Base-by-base conservation (phyloP, 2,888 invertebrate species). In the Morinoia aosen region DNA sequence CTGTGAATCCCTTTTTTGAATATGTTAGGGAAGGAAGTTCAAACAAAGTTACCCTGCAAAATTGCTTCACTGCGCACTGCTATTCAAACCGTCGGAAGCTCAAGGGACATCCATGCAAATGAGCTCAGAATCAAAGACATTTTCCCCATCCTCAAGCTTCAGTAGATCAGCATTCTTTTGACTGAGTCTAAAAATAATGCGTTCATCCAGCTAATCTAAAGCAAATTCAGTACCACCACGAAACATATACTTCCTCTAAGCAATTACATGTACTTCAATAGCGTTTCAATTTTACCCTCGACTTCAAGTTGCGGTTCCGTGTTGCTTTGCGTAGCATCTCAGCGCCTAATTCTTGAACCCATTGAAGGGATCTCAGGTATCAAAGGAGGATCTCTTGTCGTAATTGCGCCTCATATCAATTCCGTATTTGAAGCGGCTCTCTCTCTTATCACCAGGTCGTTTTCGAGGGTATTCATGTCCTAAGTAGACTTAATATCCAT, bases 401-500 rank as follows among this genome's bases (percentile, higher is more conserved):
- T 90, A 90, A 90, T 90, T 90, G 39, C 90, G 48, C 48, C 58
- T 57, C 93, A 57, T n/a, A 57, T 57, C 93, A 57, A 57, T n/a
- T 56, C 93, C 57, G 58, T 57, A 93, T 93, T 93, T 48, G 57
- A 57, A 90, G 90, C 19, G 90, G 40, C 12, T 40, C 40, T 39
- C 90, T 57, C 93, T 33, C 93, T 93, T 57, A 93, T 93, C 93
- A 33, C 58, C 33, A 33, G 33, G 33, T 14, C 33, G 56, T 93
- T 93, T 19, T 33, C 57, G 33, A 48, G n/a, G 57, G 57, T 33
- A 57, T 57, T 93, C 57, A 57, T 48, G 56, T 33, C 57, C 58
- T 93, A 93, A 57, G 93, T 93, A 57, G 58, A 93, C 93, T 93
- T 93, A 93, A 93, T 93, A 93, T 93, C 93, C 93, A 57, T 93